phyloP scores from a whole-genome alignment of 2,888 invertebrate species.

The Rhaphigaster nebulosa region DNA sequence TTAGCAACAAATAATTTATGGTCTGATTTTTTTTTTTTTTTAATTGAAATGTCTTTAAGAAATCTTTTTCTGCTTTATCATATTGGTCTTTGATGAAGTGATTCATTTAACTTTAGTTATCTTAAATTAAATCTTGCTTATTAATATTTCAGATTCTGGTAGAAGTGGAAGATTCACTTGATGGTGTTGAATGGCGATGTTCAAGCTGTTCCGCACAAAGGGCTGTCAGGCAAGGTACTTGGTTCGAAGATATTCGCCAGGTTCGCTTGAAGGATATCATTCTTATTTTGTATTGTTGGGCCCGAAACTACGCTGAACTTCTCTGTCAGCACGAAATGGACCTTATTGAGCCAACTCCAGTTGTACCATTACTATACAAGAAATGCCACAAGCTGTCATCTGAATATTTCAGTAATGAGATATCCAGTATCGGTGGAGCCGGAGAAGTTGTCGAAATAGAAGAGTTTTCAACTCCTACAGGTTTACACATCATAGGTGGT shows the following conservation, averaged over 20 bases:
- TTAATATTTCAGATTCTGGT: constrained; percentile 54
- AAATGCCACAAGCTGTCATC: constrained; percentile 61
- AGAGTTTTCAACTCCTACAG: constrained; percentile 57
- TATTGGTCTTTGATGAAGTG: neutral
- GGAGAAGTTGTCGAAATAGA: constrained; percentile 62
- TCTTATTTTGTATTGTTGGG: constrained; percentile 62
- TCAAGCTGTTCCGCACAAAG: constrained; percentile 9
- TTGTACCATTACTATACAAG: constrained; percentile 60
- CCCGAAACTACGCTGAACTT: constrained; percentile 61
- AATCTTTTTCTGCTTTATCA: neutral
- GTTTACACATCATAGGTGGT: constrained; percentile 62
- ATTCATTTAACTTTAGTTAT: neutral
- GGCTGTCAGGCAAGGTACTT: constrained; percentile 58
- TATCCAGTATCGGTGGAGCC: constrained; percentile 61
- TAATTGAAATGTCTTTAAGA: too few species aligned
- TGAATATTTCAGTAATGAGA: constrained; percentile 60
- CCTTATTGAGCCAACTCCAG: constrained; percentile 16
- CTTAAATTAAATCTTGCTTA: neutral
- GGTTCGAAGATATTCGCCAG: constrained; percentile 61
- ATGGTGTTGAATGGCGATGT: constrained; percentile 61
- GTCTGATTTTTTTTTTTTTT: too few species aligned
- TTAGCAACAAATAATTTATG: too few species aligned
- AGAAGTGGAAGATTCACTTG: constrained; percentile 48
- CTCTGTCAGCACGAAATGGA: constrained; percentile 62
- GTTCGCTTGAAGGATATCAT: constrained; percentile 52